Evolutionary conservation across 2,113 vertebrate species (phyloP).

Genomic region (Colinus virginianus): DNA sequence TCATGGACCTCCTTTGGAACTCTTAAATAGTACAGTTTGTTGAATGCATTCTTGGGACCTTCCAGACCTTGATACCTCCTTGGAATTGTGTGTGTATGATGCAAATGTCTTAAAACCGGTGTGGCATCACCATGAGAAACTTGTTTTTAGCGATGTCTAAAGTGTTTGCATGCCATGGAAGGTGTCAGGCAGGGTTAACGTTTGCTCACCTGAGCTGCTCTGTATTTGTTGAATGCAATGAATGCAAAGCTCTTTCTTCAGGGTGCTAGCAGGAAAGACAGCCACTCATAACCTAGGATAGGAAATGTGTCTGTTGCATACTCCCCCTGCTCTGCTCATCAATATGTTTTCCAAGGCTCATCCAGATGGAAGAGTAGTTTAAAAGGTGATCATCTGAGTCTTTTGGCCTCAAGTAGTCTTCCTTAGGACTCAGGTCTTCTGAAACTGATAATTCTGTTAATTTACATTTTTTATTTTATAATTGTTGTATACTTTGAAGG

Average conservation of each 20-base stretch:
- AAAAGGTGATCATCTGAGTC: background rate
- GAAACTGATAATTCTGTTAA: conserved; percentile 15
- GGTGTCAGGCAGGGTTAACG: background rate
- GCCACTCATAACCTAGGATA: background rate
- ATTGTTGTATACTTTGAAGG: background rate
- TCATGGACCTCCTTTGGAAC: background rate
- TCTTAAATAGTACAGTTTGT: background rate
- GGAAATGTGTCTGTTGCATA: background rate
- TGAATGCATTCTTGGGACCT: background rate
- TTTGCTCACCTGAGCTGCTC: background rate
- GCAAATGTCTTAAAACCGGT: background rate
- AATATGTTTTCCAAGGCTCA: background rate
- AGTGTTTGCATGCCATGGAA: background rate
- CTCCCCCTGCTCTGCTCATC: background rate
- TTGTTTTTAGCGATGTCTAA: background rate
- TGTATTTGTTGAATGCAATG: background rate
- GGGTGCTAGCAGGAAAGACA: background rate
- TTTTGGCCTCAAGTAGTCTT: background rate
- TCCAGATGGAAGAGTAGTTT: background rate
- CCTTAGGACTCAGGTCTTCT: background rate
- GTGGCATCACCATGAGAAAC: background rate
- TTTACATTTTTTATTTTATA: conserved; percentile 11
- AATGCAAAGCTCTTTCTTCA: background rate
- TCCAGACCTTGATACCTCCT: background rate
- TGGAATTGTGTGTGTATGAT: background rate